phyloP scores from a whole-genome alignment of 2,113 vertebrate genomes.

The Entelurus aequoreus region DNA sequence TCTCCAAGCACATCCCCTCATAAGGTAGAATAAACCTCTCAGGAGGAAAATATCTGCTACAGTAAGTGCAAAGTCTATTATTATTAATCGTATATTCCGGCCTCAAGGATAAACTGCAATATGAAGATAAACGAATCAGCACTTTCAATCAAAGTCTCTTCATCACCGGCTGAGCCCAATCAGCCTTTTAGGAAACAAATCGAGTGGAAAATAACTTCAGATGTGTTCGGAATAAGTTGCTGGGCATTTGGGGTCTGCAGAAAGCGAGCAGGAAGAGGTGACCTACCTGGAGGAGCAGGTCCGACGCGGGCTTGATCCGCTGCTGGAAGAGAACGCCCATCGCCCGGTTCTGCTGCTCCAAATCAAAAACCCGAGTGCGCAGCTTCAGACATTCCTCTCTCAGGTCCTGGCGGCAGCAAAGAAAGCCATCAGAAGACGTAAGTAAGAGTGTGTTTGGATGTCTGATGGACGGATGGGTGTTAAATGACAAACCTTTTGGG shows the following conservation, averaged over 20 bases:
- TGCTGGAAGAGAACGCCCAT: slow-evolving; percentile 86
- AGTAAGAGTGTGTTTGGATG: not conserved
- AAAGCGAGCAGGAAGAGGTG: not conserved
- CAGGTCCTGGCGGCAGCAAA: slow-evolving; percentile 72
- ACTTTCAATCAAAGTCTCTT: slow-evolving; percentile 10
- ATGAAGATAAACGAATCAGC: slow-evolving; percentile 10
- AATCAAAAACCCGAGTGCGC: slow-evolving; percentile 86
- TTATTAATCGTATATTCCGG: not conserved
- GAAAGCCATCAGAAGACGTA: not conserved
- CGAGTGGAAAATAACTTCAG: slow-evolving; percentile 32
- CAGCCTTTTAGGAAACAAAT: slow-evolving; percentile 15
- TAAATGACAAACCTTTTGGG: slow-evolving; percentile 83
- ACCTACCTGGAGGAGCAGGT: slow-evolving; percentile 84
- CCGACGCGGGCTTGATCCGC: slow-evolving; percentile 81
- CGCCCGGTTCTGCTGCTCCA: slow-evolving; percentile 87
- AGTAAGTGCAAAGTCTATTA: slow-evolving; percentile 4
- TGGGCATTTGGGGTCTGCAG: not conserved
- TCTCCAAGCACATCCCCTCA: not conserved
- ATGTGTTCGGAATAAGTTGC: slow-evolving; percentile 13
- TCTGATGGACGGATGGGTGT: not conserved
- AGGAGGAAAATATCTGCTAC: not conserved
- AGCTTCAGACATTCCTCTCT: slow-evolving; percentile 89
- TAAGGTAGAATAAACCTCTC: not conserved
- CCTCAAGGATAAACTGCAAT: not conserved
- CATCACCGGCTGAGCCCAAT: slow-evolving; percentile 10